Percentiles rank a stretch among this genome's conserved stretches.
Evolutionary conservation across 2,888 invertebrate genomes (phyloP).

Genomic region (Callosobruchus maculatus): DNA sequence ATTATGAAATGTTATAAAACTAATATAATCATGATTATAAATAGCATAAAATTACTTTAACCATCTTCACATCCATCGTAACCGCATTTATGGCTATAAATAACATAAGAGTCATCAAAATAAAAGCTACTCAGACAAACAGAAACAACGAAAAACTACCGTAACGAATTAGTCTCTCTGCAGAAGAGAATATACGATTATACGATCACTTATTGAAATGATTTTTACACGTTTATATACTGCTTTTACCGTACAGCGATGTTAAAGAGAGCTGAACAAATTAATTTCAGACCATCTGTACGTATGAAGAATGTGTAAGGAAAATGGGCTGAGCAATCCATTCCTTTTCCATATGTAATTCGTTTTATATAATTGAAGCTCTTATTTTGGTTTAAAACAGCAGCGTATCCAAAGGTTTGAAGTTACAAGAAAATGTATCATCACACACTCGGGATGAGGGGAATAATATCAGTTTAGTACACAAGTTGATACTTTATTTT

Average conservation of each 20-base stretch:
- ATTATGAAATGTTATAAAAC: too few species aligned
- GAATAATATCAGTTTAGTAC: too few species aligned
- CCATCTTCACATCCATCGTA: too few species aligned
- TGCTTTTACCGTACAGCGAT: not conserved
- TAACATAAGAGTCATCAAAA: not conserved
- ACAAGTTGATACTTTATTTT: too few species aligned
- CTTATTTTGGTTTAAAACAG: not conserved
- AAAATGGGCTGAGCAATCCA: not conserved
- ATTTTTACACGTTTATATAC: not conserved
- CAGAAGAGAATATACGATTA: not conserved
- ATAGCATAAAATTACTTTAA: too few species aligned
- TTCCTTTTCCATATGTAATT: not conserved
- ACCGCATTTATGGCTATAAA: not conserved
- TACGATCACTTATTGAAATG: not conserved
- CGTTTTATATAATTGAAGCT: not conserved
- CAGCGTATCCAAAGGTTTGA: not conserved
- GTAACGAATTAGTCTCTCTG: not conserved
- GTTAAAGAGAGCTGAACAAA: not conserved
- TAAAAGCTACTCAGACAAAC: not conserved
- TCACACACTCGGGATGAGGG: too few species aligned
- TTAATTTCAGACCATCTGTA: not conserved
- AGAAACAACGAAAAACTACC: not conserved
- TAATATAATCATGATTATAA: too few species aligned
- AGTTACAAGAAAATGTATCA: too few species aligned
- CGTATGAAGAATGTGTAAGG: not conserved